Evolutionary conservation across 2,888 invertebrate species (phyloP), one percentile per base, ranked within the genome.

Genomic region (Parnassius glacialis): DNA sequence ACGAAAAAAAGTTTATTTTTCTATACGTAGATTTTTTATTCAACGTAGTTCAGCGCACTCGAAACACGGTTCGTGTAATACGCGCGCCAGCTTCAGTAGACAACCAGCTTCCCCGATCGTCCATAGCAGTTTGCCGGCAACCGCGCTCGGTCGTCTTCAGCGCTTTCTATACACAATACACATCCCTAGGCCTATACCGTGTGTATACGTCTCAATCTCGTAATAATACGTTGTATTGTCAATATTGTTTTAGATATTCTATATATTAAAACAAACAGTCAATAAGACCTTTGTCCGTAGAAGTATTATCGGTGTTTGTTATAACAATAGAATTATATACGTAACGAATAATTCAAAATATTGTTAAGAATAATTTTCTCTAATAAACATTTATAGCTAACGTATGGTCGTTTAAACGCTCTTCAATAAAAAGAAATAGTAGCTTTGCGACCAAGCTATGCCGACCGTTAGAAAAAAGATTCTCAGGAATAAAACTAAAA

Each of bases 61-160:
- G 50, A 3, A 44, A 55, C 12, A 50, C 41, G 54, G 1, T 43
- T n/a, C 51, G 51, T 16, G 25, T 20, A 52, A 25, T n/a, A 16
- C 41, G 61, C 61, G 16, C 10, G 41, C 5, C 13, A 50, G 9
- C 48, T 10, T 9, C 13, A 13, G 10, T 34, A n/a, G 48, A 61
- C 61, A 51, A 61, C 56, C 56, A 41, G 13, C 16, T 25, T 16
- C 52, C 10, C 13, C 56, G 52, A 52, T 41, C 10, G 44, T 44
- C 34, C 61, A 52, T 52, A 52, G 52, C 45, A 56, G 61, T 54
- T 54, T 59, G 59, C 47, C 42, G 59, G 12, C 53, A 20, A 12
- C 34, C 16, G 61, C 61, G 50, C 47, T 50, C 55, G 1, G 43
- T 45, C 52, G 54, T 9, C 9, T 12, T n/a, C 10, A 41, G 7